Evolutionary conservation across 2,113 vertebrate genomes (phyloP), one percentile per base, ranked within the genome.

Genomic region (Motacilla alba): DNA sequence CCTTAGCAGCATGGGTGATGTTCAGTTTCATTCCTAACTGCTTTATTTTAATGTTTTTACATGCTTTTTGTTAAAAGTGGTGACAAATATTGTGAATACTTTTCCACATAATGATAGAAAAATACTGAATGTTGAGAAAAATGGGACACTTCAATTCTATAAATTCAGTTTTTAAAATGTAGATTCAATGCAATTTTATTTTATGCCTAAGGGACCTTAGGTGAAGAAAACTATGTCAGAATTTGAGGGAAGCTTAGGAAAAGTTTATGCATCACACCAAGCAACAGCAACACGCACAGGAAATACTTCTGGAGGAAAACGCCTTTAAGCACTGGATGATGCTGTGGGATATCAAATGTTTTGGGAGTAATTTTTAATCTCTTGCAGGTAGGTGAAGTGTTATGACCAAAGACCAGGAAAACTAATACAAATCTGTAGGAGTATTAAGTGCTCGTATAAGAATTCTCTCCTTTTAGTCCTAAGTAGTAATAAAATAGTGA

Each of bases 11-110:
- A 67, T 83, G n/a, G 49, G 35, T 84, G 70, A 67, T 97, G 69
- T 11, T 95, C 82, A 90, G 73, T 96, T 97, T 96, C 83, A 92
- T 95, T 97, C 15, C 93, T 96, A 97, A 80, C 26, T 63, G 87
- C 90, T 97, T 81, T 77, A 73, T 96, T 96, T 89, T 94, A 62
- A 52, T 95, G 33, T 43, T 92, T 64, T 58, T 83, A 37, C 37
- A 10, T 86, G 73, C 16, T 79, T 70, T 86, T 68, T 85, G 28
- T 77, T 89, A 55, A 83, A 94, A 66, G 46, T 78, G 13, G 27
- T 31, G 26, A 93, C 73, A 93, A 95, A 49, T 69, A 58, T 20
- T 95, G 7, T 62, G 37, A 63, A 15, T 75, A 13, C 56, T 62
- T 74, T 93, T 77, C 77, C 86, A 93, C 21, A 21, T 53, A 84